A percentile compares a stretch with the other conserved stretches of the same genome.
These are phyloP conservation scores for Rambutsinella grinnellia DNA, from an alignment of 2,888 invertebrate species.

Conservation along the genomic window DNA sequence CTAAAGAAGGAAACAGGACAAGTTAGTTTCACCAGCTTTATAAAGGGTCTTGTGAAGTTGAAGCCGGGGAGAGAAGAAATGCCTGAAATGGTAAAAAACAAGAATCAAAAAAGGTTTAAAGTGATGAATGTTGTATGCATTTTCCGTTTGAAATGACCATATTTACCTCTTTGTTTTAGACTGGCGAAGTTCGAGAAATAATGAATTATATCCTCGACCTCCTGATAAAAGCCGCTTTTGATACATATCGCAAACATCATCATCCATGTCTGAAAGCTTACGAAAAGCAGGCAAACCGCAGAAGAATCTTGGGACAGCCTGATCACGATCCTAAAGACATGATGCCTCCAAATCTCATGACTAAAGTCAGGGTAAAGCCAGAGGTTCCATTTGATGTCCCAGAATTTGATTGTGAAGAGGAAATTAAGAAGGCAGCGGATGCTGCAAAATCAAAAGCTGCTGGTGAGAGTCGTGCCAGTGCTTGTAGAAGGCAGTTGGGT, in stretches of 20 bases:
- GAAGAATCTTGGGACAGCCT: slow-evolving; percentile 15
- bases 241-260: slow-evolving; percentile 21
- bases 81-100: slow-evolving; percentile 14
- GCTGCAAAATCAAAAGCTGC: not conserved
- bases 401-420: not conserved
- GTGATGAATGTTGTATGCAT: no score
- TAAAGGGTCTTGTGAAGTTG: slow-evolving; percentile 22
- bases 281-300: slow-evolving; percentile 4
- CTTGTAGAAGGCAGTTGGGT: no score
- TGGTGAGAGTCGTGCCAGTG: not conserved
- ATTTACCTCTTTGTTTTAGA: not conserved
- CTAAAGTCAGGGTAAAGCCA: slow-evolving; percentile 23
- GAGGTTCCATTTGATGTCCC: slow-evolving; percentile 4
- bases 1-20: slow-evolving; percentile 22
- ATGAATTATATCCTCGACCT: slow-evolving; percentile 44
- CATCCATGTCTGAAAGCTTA: slow-evolving; percentile 11
- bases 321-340: slow-evolving; percentile 2
- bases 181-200: slow-evolving; percentile 23
- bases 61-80: not conserved
- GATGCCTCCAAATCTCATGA: not conserved
- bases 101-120: no score
- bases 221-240: slow-evolving; percentile 21
- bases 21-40: slow-evolving; percentile 36
- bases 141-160: no score
- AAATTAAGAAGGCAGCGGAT: not conserved